Base-by-base conservation (phyloP, 2,888 invertebrate genomes). In the Ptycholaimellus sp. region DNA sequence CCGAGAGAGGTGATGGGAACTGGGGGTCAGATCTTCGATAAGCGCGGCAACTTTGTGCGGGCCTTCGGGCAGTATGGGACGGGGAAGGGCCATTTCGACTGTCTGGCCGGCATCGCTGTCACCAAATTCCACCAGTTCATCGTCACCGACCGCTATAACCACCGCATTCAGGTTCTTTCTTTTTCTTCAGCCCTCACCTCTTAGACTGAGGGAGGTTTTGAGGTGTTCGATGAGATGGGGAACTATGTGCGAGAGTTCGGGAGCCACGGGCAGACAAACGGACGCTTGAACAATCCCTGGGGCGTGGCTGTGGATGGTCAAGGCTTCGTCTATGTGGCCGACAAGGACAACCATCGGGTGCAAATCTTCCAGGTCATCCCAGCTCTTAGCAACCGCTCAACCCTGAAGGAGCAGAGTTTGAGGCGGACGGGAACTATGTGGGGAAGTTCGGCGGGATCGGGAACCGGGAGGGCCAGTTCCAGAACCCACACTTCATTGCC, bases 261-360 rank as follows among this genome's bases (percentile, higher is more conserved):
- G 43, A 76, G 77, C 54, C 87, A 90, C 62, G 93, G 93, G 31
- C 76, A 76, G 38, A 74, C 76, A 29, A 83, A 90, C 60, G 52
- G 50, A 14, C 14, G 30, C 29, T n/a, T 96, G 67, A 87, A 83
- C 67, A 90, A 90, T 67, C 93, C 93, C 16, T 93, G 93, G 90
- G 93, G 93, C 47, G 79, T 93, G 49, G 82, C 85, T 47, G 83
- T 85, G 37, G 93, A 93, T 63, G 80, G 83, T 41, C 71, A 49
- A 23, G 90, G 90, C 53, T 85, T 87, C 63, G 87, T 93, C 58
- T 96, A 93, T 63, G 87, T 96, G 46, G 90, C 87, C 68, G 93
- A 96, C 69, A 96, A 75, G 70, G 90, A 90, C 68, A 93, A 93
- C 70, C 87, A 90, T 67, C 74, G 93, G 64, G 76, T 93, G 42